A percentile compares a stretch with the other conserved stretches of the same genome.
Evolutionary conservation across 1,140 invertebrate species (phyloP).

Genomic region (Dufourea novaeangliae): DNA sequence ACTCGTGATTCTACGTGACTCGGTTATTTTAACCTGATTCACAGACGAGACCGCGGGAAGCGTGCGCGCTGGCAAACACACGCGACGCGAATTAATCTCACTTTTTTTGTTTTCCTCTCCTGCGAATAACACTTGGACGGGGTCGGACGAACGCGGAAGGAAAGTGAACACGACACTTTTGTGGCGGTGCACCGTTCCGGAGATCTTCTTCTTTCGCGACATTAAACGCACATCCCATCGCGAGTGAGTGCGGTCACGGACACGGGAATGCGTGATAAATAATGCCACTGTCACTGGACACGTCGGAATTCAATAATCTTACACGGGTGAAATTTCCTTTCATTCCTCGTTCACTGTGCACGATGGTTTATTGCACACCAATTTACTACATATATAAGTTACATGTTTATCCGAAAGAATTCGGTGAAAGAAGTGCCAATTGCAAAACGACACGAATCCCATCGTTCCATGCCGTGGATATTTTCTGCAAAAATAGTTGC

Average conservation of each 20-base stretch:
- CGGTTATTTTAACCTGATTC: conserved; percentile 20
- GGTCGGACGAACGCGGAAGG: conserved; percentile 51
- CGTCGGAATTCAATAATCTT: background rate
- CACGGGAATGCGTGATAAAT: background rate
- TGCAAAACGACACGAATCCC: background rate
- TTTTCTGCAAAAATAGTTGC: background rate
- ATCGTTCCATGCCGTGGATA: too few relatives aligned
- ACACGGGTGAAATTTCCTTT: background rate
- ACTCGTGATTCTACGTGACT: background rate
- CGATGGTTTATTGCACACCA: too few relatives aligned
- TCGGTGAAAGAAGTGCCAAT: background rate
- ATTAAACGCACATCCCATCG: background rate
- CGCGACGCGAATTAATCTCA: conserved; percentile 3
- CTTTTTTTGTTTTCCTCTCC: background rate
- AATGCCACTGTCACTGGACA: background rate
- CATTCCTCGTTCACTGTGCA: too few relatives aligned
- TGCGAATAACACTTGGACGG: conserved; percentile 27
- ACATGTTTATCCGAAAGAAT: background rate
- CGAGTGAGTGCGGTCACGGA: background rate
- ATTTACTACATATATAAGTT: too few relatives aligned
- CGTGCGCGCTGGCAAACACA: background rate
- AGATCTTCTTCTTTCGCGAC: conserved; percentile 14
- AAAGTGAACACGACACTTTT: conserved; percentile 42
- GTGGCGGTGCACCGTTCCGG: background rate
- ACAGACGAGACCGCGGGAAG: background rate